Evolutionary conservation across 2,888 invertebrate species (phyloP).

Genomic region (Phanerotoma sp.): DNA sequence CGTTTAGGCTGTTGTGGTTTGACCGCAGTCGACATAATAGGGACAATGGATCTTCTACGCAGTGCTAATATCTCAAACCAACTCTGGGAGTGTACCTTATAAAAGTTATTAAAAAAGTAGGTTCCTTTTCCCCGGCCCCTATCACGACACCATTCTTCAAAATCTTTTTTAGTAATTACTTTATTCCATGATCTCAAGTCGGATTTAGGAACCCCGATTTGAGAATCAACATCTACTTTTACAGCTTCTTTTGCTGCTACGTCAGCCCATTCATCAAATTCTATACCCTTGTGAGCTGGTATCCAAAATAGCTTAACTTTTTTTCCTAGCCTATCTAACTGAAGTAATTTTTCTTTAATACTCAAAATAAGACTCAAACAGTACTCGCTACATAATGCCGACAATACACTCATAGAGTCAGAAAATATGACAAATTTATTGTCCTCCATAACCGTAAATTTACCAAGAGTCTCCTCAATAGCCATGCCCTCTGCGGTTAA

Average conservation of each 20-base stretch:
- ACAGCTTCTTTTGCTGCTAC: slow-evolving; percentile 9
- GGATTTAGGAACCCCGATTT: neutral
- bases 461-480: slow-evolving; percentile 9
- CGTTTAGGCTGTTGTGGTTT: no score
- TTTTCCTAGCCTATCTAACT: slow-evolving; percentile 1
- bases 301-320: slow-evolving; percentile 7
- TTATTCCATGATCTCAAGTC: neutral
- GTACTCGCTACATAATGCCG: neutral
- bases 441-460: neutral
- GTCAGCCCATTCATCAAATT: slow-evolving; percentile 9
- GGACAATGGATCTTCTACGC: no score
- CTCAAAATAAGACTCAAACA: neutral
- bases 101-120: no score
- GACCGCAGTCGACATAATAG: no score
- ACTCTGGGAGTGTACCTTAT: no score
- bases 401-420: slow-evolving; percentile 10
- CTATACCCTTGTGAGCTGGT: slow-evolving; percentile 10
- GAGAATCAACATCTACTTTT: neutral
- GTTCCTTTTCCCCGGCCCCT: no score
- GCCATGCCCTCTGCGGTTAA: slow-evolving; percentile 13
- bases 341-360: no score
- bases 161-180: no score
- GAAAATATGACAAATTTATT: slow-evolving; percentile 10
- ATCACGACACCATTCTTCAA: no score
- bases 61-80: no score